Base-by-base conservation (phyloP, 1,140 invertebrate species). In the Bombus confusus region DNA sequence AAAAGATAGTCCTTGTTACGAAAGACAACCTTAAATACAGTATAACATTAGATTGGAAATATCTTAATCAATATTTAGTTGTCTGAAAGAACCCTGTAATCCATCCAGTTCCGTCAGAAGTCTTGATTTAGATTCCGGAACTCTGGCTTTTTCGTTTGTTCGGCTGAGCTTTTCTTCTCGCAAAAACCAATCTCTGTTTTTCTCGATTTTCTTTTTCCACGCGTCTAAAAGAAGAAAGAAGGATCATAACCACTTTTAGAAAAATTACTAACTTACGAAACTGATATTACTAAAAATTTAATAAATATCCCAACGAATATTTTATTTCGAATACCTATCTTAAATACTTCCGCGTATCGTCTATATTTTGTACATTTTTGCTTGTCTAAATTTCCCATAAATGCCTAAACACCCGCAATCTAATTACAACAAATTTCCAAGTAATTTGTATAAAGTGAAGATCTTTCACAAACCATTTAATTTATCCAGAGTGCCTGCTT, bases 81-180 rank as follows among this genome's bases (percentile, higher is more conserved):
- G 94, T 75, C 95, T 88, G 78, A 96, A 96, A 18, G 95, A 94
- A 64, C 95, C 95, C 75, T 95, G 95, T 39, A 95, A 85, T 4
- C 94, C 95, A 34, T 94, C 93, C 5, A 95, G 85, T 73, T 96
- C 94, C 18, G 87, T 79, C 15, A 88, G 34, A 8, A 94, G 78
- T 9, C 87, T 88, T 9, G 93, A 81, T 34, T 95, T 95, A 2
- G 88, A 91, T 57, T 91, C 93, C 6, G 94, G 93, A 8, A 94
- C 86, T 57, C 95, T 93, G 13, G 92, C 93, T 1, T 88, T 95
- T 83, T 96, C 95, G 78, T 95, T 92, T 0, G 94, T 94, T 59
- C 92, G 91, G 66, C 94, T 94, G 10, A 95, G 86, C 86, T 95
- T 95, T 87, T 95, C 95, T 62, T 95, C 95, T 9, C 92, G 88